Base-by-base conservation (phyloP, 2,113 vertebrate genomes). In the Synodontis membranacea region DNA sequence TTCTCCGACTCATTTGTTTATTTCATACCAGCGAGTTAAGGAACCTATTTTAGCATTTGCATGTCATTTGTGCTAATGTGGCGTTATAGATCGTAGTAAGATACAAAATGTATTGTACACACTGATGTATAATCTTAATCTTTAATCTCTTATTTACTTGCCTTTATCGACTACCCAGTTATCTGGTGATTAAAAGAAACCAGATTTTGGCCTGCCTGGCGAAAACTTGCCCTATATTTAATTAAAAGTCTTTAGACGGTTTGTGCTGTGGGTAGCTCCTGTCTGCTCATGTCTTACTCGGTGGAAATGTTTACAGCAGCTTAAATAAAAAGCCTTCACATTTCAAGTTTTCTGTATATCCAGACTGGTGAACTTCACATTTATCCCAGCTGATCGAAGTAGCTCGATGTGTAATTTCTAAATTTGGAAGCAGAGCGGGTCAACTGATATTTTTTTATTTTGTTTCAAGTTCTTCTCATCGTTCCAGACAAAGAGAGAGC, bases 251-350 rank as follows among this genome's bases (percentile, higher is more conserved):
- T 79, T 54, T 54, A 37, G 48, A 23, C 15, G 15, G 52, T 58
- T 80, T 58, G 31, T 58, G 76, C 25, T 56, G 34, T 37, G 12
- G 39, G 52, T 58, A 39, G 6, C 21, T 10, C n/a, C 11, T 34
- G n/a, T 21, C 34, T 39, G 50, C 52, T 80, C 50, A 25, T 25
- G 50, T 39, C 10, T 80, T 39, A 80, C 50, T 37, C 7, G n/a
- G n/a, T 54, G 17, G 31, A 54, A 79, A 54, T 54, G 76, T 80
- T 80, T 80, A 34, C 48, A 80, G 76, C 37, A 19, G 31, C 50
- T 54, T 56, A 25, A 78, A 52, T 78, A 34, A 50, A 74, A 50
- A 79, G n/a, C 2, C 7, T 34, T 15, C 39, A 74, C 1, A 25
- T 74, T 25, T 44, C 8, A 46, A 11, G 3, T 37, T 79, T 19